Conservation (phyloP, 1,140 invertebrate species). For the Sitobion miscanthi region DNA sequence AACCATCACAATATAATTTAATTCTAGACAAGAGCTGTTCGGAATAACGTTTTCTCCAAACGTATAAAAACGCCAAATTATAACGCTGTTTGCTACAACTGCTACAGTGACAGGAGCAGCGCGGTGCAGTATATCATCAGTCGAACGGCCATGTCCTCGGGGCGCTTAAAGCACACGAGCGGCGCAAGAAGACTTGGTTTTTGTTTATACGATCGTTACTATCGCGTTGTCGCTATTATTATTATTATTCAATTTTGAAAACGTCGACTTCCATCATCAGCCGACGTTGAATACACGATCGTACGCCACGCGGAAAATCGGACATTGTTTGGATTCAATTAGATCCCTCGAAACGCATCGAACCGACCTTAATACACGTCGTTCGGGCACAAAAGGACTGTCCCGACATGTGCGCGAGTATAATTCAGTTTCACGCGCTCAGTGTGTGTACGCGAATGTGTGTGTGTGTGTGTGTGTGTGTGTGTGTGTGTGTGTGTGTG, state of each 20-base stretch:
- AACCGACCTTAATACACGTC: neutral
- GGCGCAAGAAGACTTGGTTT: no score
- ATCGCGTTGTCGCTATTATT: neutral
- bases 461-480: neutral
- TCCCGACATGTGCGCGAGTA: neutral
- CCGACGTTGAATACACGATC: neutral
- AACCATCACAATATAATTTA: no score
- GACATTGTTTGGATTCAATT: slow-evolving; percentile 38
- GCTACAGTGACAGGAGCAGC: no score
- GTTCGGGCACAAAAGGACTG: neutral
- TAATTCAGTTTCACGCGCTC: slow-evolving; percentile 2
- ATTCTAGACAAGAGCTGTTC: neutral
- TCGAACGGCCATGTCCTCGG: no score
- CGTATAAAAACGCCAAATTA: no score
- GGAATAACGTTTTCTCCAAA: neutral
- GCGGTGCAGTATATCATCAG: no score
- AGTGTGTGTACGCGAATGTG: no score
- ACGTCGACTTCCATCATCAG: neutral
- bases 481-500: neutral
- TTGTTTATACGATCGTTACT: neutral
- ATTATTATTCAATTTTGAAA: neutral
- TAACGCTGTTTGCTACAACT: no score
- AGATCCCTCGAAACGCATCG: slow-evolving; percentile 24
- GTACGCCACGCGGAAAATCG: slow-evolving; percentile 20
- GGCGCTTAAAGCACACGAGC: no score